A percentile compares a stretch with the other conserved stretches of the same genome.
These are phyloP conservation scores for Matsumyia berberina DNA, from an alignment of 2,888 invertebrate genomes.

Conservation along the genomic window DNA sequence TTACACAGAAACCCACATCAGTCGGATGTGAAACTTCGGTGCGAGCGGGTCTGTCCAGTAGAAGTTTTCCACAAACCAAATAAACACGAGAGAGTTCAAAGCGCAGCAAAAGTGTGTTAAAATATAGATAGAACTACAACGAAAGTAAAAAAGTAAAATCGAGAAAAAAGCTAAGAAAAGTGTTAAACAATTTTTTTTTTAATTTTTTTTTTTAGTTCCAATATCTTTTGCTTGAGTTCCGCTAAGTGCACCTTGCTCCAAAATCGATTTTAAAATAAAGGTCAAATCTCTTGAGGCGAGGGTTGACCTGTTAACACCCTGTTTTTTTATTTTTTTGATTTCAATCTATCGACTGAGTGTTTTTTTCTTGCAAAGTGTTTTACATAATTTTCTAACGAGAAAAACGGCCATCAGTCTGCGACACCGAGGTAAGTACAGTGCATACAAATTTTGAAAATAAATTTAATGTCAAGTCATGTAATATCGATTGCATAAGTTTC, in stretches of 20 bases:
- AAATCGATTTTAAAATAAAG: slow-evolving; percentile 29
- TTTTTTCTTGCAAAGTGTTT: slow-evolving; percentile 51
- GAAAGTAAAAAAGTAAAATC: slow-evolving; percentile 14
- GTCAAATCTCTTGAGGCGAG: slow-evolving; percentile 17
- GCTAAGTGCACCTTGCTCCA: slow-evolving; percentile 34
- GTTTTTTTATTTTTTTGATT: no score
- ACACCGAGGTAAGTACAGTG: slow-evolving; percentile 32
- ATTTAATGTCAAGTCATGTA: slow-evolving; percentile 39
- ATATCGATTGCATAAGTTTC: slow-evolving; percentile 64
- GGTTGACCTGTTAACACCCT: background rate
- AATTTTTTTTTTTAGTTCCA: background rate
- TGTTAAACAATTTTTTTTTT: slow-evolving; percentile 31
- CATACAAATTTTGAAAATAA: slow-evolving; percentile 1
- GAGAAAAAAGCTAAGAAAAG: slow-evolving; percentile 22
- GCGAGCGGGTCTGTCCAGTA: slow-evolving; percentile 79
- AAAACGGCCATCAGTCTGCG: slow-evolving; percentile 11
- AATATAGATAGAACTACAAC: slow-evolving; percentile 59
- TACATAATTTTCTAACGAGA: slow-evolving; percentile 44
- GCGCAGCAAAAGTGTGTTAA: slow-evolving; percentile 25
- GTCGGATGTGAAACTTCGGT: slow-evolving; percentile 82
- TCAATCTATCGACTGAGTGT: background rate
- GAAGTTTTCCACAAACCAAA: slow-evolving; percentile 11
- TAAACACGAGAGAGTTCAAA: slow-evolving; percentile 10
- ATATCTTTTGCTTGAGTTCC: background rate
- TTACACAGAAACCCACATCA: slow-evolving; percentile 73